phyloP scores from a whole-genome alignment of 2,113 vertebrate species.

The Aix galericulata region DNA sequence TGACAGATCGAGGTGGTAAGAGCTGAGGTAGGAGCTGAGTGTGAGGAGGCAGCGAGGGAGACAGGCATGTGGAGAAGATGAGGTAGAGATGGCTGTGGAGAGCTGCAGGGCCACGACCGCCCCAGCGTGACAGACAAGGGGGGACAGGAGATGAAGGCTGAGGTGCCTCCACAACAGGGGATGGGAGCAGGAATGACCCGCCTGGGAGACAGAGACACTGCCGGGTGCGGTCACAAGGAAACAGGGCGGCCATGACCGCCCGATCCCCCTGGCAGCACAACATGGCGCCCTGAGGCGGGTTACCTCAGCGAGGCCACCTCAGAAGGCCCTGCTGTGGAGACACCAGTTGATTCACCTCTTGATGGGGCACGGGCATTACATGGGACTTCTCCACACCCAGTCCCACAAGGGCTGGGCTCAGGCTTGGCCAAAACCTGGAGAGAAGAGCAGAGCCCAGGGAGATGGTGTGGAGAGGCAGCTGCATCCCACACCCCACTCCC shows the following conservation, averaged over 20 bases:
- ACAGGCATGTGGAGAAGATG: fast-evolving
- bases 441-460: not conserved
- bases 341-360: fast-evolving
- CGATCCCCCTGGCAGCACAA: not conserved
- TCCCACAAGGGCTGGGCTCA: not conserved
- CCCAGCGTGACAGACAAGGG: fast-evolving
- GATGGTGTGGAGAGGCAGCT: not conserved
- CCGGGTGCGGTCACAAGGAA: not conserved
- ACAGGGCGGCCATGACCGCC: not conserved
- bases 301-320: not conserved
- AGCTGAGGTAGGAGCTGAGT: not conserved
- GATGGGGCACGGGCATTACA: fast-evolving
- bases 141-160: not conserved
- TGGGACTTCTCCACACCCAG: not conserved
- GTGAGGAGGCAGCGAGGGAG: fast-evolving
- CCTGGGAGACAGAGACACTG: fast-evolving
- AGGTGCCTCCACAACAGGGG: fast-evolving
- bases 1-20: fast-evolving
- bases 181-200: fast-evolving
- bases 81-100: not conserved
- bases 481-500: not conserved
- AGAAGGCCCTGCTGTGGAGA: fast-evolving
- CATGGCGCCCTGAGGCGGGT: fast-evolving
- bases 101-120: fast-evolving
- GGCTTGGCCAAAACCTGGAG: not conserved